Evolutionary conservation across 92 coral and sea anemone species (phyloP).

Genomic region (Scolanthus callimorphus): DNA sequence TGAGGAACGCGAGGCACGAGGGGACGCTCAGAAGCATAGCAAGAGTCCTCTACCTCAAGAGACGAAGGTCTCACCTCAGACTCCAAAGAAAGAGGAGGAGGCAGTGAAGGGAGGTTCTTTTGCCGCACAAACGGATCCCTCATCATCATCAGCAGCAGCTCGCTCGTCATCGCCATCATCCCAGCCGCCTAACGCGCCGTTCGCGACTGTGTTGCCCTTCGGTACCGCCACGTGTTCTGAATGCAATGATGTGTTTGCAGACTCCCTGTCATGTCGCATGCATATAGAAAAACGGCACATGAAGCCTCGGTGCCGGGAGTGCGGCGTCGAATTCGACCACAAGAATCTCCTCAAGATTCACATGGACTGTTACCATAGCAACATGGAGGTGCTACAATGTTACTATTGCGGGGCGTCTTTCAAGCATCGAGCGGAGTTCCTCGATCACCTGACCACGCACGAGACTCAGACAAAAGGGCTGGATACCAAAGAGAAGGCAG

Average conservation of each 20-base stretch:
- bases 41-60: background rate
- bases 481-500: conserved; percentile 15
- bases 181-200: background rate
- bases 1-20: too few relatives aligned
- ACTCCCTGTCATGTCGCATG: conserved; percentile 48
- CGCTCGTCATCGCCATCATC: background rate
- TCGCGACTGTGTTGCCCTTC: background rate
- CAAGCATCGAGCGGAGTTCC: conserved; percentile 69
- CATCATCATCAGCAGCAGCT: background rate
- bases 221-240: conserved; percentile 61
- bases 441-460: conserved; percentile 80
- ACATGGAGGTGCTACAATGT: conserved; percentile 67
- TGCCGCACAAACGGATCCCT: background rate
- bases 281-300: conserved; percentile 75
- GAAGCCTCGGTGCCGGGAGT: conserved; percentile 77
- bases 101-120: background rate
- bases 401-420: conserved; percentile 79
- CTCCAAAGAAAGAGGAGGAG: background rate
- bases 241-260: conserved; percentile 61
- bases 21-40: too few relatives aligned
- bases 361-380: conserved; percentile 82
- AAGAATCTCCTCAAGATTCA: conserved; percentile 79
- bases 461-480: conserved; percentile 39
- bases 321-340: conserved; percentile 82
- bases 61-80: background rate